Evolutionary conservation across 1,140 invertebrate species (phyloP), one percentile per base, ranked within the genome.

Genomic region (Cherax destructor): DNA sequence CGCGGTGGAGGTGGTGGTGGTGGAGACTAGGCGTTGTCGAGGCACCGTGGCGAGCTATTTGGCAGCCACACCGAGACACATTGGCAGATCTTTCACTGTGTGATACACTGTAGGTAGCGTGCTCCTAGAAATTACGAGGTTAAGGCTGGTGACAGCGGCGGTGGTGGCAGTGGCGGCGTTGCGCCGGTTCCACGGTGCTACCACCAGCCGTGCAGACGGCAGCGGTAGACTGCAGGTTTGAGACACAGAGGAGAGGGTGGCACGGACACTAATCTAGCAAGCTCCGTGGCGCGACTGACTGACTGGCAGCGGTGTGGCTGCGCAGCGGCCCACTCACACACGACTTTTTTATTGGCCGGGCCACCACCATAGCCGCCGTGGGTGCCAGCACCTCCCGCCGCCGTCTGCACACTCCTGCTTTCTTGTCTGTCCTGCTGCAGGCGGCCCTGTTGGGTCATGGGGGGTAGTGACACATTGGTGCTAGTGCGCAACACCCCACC

Each of bases 11-110:
- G 79, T 83, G 87, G 87, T 83, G 87, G 78, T 81, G 61, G 87
- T 88, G 87, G 87, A 81, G 49, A 88, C 81, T 90, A 90, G 72
- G 88, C 88, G 88, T 90, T 90, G 80, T 84, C 88, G 88, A 90
- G 88, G 88, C 88, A 90, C 88, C 88, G 88, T 90, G 88, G 88
- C 88, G 88, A 90, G 81, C 88, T 90, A 90, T 90, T 84, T 90
- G 88, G 88, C 88, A 90, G 80, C 88, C 88, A 90, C 88, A 77
- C 88, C 61, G 80, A 81, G 88, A 90, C 88, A 90, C 88, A 81
- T 65, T 90, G 76, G 81, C 88, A 83, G 61, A 83, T 90, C 88
- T 90, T 83, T 72, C 81, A 77, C 79, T 85, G 65, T 69, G 65
- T 52, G 30, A 30, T 76, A 76, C 87, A 80, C 86, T 81, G 72